Evolutionary conservation across 2,797 vertebrate genomes (phyloP).

Genomic region (Phrynocephalus guinanensis): DNA sequence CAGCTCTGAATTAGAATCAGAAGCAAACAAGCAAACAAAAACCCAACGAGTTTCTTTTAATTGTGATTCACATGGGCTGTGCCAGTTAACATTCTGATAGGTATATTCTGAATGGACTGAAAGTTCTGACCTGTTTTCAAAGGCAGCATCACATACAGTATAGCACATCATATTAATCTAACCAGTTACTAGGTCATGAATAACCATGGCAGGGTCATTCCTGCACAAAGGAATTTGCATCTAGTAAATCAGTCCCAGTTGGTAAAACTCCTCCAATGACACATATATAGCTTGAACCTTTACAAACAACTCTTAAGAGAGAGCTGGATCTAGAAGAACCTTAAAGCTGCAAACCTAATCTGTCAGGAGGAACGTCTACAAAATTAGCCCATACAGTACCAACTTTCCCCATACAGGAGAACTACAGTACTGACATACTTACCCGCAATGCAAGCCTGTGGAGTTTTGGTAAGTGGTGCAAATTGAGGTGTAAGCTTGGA

Average conservation of each 20-base stretch:
- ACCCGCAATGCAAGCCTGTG: background rate
- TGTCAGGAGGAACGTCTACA: background rate
- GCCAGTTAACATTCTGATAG: background rate
- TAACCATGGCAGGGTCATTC: background rate
- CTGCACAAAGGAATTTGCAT: background rate
- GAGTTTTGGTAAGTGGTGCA: background rate
- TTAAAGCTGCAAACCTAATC: background rate
- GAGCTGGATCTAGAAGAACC: background rate
- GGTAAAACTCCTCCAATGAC: background rate
- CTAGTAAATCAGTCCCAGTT: background rate
- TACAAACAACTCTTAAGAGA: slow-evolving; percentile 1
- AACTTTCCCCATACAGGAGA: background rate
- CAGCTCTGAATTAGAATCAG: too few species aligned
- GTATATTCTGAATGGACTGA: background rate
- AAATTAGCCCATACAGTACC: background rate
- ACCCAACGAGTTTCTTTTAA: background rate
- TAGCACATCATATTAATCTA: background rate
- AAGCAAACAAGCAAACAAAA: background rate
- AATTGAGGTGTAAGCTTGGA: background rate
- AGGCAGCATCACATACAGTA: background rate
- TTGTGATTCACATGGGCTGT: background rate
- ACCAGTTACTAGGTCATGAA: background rate
- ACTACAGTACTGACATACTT: background rate
- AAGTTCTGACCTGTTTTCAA: background rate
- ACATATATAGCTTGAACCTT: background rate